Conservation (phyloP, 2,888 invertebrate genomes). For the Allophyes oxyacanthae region DNA sequence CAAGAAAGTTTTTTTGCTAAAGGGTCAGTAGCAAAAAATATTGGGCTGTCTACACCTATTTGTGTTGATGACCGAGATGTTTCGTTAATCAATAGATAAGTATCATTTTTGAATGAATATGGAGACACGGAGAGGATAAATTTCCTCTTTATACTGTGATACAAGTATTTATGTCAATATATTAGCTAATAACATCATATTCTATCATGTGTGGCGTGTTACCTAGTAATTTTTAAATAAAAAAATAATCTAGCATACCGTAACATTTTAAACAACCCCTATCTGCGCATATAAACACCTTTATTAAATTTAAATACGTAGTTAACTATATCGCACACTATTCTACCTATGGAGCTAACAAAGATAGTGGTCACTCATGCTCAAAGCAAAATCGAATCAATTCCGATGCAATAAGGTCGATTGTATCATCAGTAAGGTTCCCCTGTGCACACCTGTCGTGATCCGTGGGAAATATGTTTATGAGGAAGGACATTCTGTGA, state of each 20-base stretch:
- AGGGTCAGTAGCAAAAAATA: conserved; percentile 55
- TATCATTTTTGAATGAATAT: too few species aligned
- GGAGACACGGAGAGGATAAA: too few species aligned
- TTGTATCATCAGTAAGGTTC: conserved; percentile 4
- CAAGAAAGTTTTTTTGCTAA: conserved; percentile 53
- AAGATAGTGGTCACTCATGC: conserved; percentile 31
- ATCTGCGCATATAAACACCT: conserved; percentile 30
- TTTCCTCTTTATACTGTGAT: too few species aligned
- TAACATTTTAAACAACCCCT: conserved; percentile 22
- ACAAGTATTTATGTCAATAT: too few species aligned
- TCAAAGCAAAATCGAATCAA: conserved; percentile 19
- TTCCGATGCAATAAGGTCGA: not conserved
- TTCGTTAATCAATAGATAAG: conserved; percentile 44
- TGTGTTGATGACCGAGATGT: conserved; percentile 37
- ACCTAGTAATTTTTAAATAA: too few species aligned
- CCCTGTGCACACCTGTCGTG: conserved; percentile 69
- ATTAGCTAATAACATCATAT: too few species aligned
- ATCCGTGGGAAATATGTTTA: conserved; percentile 71
- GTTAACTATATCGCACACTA: conserved; percentile 28
- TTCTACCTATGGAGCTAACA: conserved; percentile 41
- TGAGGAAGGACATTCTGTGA: conserved; percentile 55
- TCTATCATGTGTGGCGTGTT: too few species aligned
- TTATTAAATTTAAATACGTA: conserved; percentile 48
- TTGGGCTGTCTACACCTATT: conserved; percentile 40
- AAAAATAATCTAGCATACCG: too few species aligned